phyloP scores from a whole-genome alignment of 2,888 invertebrate species.

The Campoplex capitator region DNA sequence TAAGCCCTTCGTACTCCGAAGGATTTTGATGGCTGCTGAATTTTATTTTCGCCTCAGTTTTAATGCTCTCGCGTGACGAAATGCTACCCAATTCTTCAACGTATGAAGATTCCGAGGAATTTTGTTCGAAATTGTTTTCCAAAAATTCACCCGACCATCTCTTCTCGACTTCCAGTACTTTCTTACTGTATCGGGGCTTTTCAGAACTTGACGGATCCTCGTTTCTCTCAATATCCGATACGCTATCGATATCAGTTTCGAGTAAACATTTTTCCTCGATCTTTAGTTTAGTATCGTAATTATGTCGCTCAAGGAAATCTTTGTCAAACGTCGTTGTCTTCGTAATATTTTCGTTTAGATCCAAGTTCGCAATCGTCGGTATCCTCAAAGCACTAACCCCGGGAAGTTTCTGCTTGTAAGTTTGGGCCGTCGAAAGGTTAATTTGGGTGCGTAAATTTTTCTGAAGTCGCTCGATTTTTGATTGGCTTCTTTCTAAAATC shows the following conservation, averaged over 20 bases:
- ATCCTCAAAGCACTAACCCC: conserved; percentile 60
- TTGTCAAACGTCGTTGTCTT: conserved; percentile 73
- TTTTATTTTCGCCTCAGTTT: conserved; percentile 59
- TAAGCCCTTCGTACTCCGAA: conserved; percentile 26
- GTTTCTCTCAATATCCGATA: conserved; percentile 70
- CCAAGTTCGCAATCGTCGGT: conserved; percentile 62
- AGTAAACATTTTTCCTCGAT: conserved; percentile 75
- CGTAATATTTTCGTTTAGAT: conserved; percentile 73
- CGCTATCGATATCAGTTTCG: conserved; percentile 73
- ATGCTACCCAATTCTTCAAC: conserved; percentile 80
- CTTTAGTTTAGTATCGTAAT: conserved; percentile 75
- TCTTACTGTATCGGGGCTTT: conserved; percentile 76
- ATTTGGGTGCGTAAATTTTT: conserved; percentile 77
- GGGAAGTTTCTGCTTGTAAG: conserved; percentile 76
- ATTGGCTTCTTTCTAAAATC: conserved; percentile 75
- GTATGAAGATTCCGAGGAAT: conserved; percentile 81
- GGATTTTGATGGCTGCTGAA: conserved; percentile 25
- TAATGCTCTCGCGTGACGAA: conserved; percentile 77
- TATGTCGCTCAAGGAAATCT: conserved; percentile 77
- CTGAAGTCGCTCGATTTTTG: conserved; percentile 78
- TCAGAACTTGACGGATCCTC: conserved; percentile 26
- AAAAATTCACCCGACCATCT: conserved; percentile 82
- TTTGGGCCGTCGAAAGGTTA: conserved; percentile 76
- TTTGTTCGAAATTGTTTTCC: conserved; percentile 73
- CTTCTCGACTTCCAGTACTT: conserved; percentile 80